These are phyloP conservation scores for Agrochola lychnidis DNA, from an alignment of 2,888 invertebrate species.

Conservation along the genomic window DNA sequence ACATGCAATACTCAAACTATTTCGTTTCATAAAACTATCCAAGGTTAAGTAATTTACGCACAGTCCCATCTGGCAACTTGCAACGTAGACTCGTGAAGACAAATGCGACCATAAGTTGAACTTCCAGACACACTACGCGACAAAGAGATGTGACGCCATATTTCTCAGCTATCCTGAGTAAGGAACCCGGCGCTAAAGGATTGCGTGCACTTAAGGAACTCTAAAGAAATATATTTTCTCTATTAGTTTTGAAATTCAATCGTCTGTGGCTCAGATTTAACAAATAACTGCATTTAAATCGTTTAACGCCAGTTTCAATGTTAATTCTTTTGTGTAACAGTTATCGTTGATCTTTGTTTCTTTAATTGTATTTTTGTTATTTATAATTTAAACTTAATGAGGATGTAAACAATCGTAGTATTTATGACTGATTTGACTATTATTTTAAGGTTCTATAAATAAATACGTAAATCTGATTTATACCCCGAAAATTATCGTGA, in stretches of 20 bases:
- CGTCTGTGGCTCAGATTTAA: neutral
- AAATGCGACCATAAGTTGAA: constrained; percentile 46
- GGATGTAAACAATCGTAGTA: neutral
- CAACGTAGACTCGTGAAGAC: constrained; percentile 24
- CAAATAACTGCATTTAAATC: neutral
- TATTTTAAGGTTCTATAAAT: neutral
- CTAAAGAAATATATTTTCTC: constrained; percentile 29
- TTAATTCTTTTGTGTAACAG: neutral
- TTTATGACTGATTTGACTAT: neutral
- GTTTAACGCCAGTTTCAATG: neutral
- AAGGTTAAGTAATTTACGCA: neutral
- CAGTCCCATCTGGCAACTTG: neutral
- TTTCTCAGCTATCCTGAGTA: constrained; percentile 31
- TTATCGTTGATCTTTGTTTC: neutral
- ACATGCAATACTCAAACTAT: neutral
- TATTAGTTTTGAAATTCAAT: constrained; percentile 30
- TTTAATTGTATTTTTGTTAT: neutral
- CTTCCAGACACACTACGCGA: constrained; percentile 29
- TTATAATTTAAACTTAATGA: neutral
- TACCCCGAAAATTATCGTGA: neutral
- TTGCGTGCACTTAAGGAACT: constrained; percentile 30
- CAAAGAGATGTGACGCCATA: constrained; percentile 36
- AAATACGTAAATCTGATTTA: neutral
- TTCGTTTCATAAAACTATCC: constrained; percentile 18
- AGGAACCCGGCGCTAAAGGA: constrained; percentile 27